Evolutionary conservation across 2,888 invertebrate species (phyloP).

Genomic region (Baronia brevicornis): DNA sequence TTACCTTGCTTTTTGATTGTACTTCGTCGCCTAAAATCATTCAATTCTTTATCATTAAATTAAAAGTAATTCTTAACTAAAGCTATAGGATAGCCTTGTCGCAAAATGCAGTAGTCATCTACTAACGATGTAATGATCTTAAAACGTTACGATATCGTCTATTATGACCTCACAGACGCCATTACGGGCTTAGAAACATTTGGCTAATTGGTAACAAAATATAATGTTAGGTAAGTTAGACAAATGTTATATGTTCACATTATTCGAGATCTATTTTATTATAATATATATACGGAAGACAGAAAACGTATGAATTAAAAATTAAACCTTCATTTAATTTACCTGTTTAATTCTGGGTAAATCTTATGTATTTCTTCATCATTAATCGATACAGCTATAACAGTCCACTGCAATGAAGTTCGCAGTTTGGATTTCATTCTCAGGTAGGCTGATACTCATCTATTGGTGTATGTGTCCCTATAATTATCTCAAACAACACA

Average conservation of each 20-base stretch:
- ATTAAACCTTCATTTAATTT: too few relatives aligned
- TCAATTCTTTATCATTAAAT: background rate
- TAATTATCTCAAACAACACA: too few relatives aligned
- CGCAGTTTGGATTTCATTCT: too few relatives aligned
- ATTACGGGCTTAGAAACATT: background rate
- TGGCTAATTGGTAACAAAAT: background rate
- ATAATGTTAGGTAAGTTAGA: background rate
- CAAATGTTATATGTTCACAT: background rate
- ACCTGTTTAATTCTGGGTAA: too few relatives aligned
- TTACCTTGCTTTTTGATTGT: background rate
- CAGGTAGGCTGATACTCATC: too few relatives aligned
- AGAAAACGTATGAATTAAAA: too few relatives aligned
- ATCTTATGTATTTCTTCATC: too few relatives aligned
- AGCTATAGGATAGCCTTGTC: background rate
- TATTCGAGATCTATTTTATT: too few relatives aligned
- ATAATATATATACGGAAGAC: too few relatives aligned
- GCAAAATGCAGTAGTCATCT: background rate
- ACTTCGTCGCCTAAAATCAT: background rate
- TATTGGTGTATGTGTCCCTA: too few relatives aligned
- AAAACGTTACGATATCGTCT: background rate
- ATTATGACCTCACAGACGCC: background rate
- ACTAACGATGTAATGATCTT: background rate
- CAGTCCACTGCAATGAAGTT: too few relatives aligned
- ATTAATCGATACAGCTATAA: too few relatives aligned
- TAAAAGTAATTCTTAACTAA: background rate